Conservation (phyloP, 2,888 invertebrate species). For the Clanis bilineata region DNA sequence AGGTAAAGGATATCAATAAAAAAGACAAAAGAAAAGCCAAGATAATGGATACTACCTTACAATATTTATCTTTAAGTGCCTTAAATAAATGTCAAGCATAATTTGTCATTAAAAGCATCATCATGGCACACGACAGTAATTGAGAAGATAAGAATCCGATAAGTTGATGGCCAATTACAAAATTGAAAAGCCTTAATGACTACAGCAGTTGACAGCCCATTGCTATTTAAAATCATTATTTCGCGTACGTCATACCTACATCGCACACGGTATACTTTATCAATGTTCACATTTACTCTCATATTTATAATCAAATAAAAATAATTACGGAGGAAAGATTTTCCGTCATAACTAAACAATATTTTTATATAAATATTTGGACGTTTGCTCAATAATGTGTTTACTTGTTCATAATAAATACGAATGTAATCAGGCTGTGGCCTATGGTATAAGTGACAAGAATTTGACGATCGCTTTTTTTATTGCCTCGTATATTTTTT, state of each 20-base stretch:
- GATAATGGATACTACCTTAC: background rate
- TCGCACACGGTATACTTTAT: background rate
- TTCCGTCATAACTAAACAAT: too few relatives aligned
- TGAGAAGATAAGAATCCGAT: conserved; percentile 61
- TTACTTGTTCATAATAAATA: too few relatives aligned
- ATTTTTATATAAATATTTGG: too few relatives aligned
- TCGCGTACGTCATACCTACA: conserved; percentile 20
- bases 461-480: too few relatives aligned
- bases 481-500: too few relatives aligned
- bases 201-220: conserved; percentile 54
- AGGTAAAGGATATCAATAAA: background rate
- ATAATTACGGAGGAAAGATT: too few relatives aligned
- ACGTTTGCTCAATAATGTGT: too few relatives aligned
- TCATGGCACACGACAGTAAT: conserved; percentile 47
- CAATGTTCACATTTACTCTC: too few relatives aligned
- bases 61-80: background rate
- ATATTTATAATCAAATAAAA: too few relatives aligned
- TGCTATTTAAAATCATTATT: conserved; percentile 51
- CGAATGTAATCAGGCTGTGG: too few relatives aligned
- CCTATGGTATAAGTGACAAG: too few relatives aligned
- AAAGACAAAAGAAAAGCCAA: background rate
- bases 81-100: conserved; percentile 28
- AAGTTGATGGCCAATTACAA: conserved; percentile 58
- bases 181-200: conserved; percentile 54
- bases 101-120: conserved; percentile 47